These are phyloP conservation scores for Catharus bicknelli DNA, from an alignment of 2,113 vertebrate genomes.

Conservation along the genomic window DNA sequence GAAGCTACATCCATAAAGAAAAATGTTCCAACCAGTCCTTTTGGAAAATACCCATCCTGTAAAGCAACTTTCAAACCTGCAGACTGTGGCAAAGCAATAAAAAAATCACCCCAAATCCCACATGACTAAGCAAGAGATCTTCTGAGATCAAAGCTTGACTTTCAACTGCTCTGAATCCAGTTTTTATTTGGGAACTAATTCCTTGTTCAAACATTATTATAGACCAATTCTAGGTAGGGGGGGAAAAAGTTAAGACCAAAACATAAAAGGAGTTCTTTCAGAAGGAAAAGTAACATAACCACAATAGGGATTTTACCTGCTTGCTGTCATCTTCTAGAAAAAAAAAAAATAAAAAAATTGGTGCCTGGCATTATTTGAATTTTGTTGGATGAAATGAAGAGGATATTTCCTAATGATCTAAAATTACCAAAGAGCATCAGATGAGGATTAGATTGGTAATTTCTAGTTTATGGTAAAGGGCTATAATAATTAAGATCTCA, in stretches of 20 bases:
- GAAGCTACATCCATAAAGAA: background rate
- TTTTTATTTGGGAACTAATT: background rate
- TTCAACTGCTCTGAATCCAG: background rate
- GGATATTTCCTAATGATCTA: background rate
- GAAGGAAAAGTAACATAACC: background rate
- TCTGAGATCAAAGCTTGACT: background rate
- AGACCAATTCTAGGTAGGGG: background rate
- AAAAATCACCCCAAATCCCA: background rate
- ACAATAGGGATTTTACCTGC: background rate
- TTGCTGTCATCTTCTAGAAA: background rate
- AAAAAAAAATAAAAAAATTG: background rate
- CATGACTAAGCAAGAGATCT: background rate
- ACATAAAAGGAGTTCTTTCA: background rate
- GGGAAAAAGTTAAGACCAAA: background rate
- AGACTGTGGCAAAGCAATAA: background rate
- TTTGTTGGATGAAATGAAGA: background rate
- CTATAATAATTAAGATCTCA: conserved; percentile 33
- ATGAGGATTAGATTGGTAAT: background rate
- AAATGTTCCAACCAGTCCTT: background rate
- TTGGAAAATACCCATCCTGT: background rate
- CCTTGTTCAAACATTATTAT: background rate
- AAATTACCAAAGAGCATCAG: conserved; percentile 8
- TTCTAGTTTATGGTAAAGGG: conserved; percentile 24
- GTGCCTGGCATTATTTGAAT: background rate
- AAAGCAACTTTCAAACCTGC: background rate